Base-by-base conservation (phyloP, 2,113 vertebrate species). In the Corvus hawaiiensis region DNA sequence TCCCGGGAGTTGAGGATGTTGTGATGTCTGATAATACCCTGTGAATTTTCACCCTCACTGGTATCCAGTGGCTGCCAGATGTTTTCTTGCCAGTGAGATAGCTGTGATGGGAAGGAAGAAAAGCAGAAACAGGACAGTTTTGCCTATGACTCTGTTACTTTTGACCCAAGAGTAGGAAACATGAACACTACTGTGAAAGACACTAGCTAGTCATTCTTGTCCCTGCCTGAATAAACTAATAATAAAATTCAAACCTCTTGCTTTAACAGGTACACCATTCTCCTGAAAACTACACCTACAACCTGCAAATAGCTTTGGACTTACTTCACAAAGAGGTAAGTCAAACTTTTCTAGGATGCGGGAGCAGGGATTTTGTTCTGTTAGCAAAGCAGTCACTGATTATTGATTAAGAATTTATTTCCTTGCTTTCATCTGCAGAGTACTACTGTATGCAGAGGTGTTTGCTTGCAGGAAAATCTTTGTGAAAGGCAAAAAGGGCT, bases 261-360 rank as follows among this genome's bases (percentile, higher is more conserved):
- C 93, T 92, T 92, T 89, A 22, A 55, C 92, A 98, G 98, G 28
- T 5, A 22, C 63, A 0, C 7, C 59, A 63, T 89, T 98, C 98
- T 84, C 96, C 98, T 35, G 89, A 98, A 77, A 97, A 98, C 82
- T 98, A 97, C 91, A 87, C 62, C 2, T 66, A 56, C 54, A 90
- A 91, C 79, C 23, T 98, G 18, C 74, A 85, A 78, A 30, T 27
- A 68, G 96, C 97, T n/a, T 90, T 98, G 97, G 98, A 98, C 73
- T 85, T 97, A 41, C 96, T 98, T 61, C 97, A 98, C 7, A 69
- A 43, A 32, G 97, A 98, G 98, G 98, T 98, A 97, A 87, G 52
- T 1, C 24, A 75, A 72, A 59, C 41, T 67, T 84, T 82, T 80
- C 24, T 52, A 20, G 8, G 48, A 37, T 18, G 10, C 24, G 27